Percentiles rank a stretch among this genome's conserved stretches.
phyloP scores from a whole-genome alignment of 2,113 vertebrate genomes.

The Girardinichthys multiradiatus region DNA sequence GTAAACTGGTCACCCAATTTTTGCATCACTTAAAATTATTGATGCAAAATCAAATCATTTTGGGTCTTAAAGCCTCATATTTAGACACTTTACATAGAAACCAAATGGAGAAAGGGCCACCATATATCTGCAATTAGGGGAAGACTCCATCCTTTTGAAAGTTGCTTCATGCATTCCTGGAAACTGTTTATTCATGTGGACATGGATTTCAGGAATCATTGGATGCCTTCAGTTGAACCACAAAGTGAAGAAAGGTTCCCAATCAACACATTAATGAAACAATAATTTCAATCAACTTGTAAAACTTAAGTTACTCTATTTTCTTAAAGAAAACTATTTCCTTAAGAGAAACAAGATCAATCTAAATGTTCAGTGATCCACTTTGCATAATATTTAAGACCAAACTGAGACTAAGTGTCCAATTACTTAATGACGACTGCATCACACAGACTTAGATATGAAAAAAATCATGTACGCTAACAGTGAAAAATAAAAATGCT shows the following conservation, averaged over 20 bases:
- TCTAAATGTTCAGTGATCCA: no score
- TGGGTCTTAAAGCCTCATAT: background rate
- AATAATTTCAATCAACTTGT: background rate
- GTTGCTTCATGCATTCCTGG: conserved; percentile 8
- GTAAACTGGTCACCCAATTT: no score
- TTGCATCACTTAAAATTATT: no score
- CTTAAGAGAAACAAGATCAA: no score
- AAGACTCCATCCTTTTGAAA: conserved; percentile 11
- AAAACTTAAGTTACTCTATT: background rate
- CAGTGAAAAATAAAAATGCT: conserved; percentile 10
- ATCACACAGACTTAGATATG: background rate
- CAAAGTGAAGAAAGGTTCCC: no score
- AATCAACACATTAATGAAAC: no score
- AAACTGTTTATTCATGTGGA: conserved; percentile 9
- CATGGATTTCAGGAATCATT: background rate
- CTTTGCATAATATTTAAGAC: no score
- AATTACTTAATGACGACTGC: background rate
- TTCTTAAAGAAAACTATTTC: background rate
- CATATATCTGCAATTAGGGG: conserved; percentile 13
- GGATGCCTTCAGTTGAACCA: no score
- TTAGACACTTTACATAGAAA: background rate
- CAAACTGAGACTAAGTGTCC: no score
- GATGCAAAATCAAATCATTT: background rate
- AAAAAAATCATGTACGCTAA: conserved; percentile 2
- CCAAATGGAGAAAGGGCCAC: background rate